A percentile compares a stretch with the other conserved stretches of the same genome.
Evolutionary conservation across 2,113 vertebrate species (phyloP).

Genomic region (Willisornis vidua): DNA sequence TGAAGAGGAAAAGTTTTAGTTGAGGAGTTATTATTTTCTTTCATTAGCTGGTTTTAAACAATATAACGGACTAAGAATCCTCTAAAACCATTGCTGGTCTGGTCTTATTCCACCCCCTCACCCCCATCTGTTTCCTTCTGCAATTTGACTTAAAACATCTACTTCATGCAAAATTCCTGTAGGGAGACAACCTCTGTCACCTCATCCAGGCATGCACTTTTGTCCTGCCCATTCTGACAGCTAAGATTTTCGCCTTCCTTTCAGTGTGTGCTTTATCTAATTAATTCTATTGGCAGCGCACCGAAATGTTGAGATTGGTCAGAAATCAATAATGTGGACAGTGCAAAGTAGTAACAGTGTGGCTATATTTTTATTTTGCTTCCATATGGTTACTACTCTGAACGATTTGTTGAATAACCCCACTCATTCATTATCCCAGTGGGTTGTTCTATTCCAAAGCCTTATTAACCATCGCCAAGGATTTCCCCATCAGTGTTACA

Average conservation of each 20-base stretch:
- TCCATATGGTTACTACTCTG: not conserved
- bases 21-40: not conserved
- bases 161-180: not conserved
- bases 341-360: not conserved
- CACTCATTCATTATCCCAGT: not conserved
- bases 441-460: not conserved
- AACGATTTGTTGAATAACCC: not conserved
- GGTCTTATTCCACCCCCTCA: not conserved
- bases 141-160: not conserved
- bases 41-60: not conserved
- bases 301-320: not conserved
- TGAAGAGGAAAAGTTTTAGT: not conserved
- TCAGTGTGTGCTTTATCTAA: not conserved
- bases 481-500: not conserved
- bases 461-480: not conserved
- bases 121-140: not conserved
- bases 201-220: not conserved
- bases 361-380: not conserved
- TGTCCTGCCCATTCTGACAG: not conserved
- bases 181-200: not conserved
- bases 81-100: not conserved
- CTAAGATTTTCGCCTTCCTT: not conserved
- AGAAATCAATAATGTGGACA: not conserved
- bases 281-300: not conserved
- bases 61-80: not conserved